Conservation (phyloP, 2,888 invertebrate species). For the Drosophila colorata region DNA sequence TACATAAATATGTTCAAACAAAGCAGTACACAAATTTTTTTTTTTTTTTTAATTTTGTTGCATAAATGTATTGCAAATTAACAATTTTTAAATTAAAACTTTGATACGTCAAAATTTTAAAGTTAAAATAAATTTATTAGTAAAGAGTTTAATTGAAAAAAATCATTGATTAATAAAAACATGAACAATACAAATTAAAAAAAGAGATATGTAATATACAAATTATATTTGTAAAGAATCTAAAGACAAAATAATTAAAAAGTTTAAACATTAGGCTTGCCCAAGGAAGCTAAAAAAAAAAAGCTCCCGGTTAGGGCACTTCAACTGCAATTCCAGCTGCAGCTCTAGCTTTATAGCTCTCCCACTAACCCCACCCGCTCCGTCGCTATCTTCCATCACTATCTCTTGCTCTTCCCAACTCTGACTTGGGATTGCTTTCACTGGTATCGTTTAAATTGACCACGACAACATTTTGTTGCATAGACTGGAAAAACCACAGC, state of each 20-base stretch:
- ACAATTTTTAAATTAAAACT: too few species aligned
- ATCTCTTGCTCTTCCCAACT: neutral
- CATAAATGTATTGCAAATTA: too few species aligned
- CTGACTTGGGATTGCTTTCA: slow-evolving; percentile 56
- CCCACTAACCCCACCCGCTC: neutral
- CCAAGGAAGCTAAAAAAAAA: slow-evolving; percentile 9
- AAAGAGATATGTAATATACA: too few species aligned
- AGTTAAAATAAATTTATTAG: too few species aligned
- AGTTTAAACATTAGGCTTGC: neutral
- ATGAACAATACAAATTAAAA: too few species aligned
- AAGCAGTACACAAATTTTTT: too few species aligned
- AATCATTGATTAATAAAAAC: too few species aligned
- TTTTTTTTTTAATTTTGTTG: too few species aligned
- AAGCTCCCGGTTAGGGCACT: neutral
- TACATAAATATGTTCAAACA: too few species aligned
- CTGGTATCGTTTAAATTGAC: slow-evolving; percentile 68
- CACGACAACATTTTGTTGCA: slow-evolving; percentile 40
- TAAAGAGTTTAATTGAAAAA: too few species aligned
- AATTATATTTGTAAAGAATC: neutral
- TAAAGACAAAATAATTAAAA: neutral
- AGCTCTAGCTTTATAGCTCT: neutral
- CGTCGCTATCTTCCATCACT: neutral
- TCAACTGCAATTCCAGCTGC: too few species aligned
- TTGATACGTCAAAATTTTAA: too few species aligned
- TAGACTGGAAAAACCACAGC: slow-evolving; percentile 71